Evolutionary conservation across 37 sponge, comb jelly and placozoan genomes (phyloP), one percentile per base, ranked within the genome.

Genomic region (Beroe ovata): DNA sequence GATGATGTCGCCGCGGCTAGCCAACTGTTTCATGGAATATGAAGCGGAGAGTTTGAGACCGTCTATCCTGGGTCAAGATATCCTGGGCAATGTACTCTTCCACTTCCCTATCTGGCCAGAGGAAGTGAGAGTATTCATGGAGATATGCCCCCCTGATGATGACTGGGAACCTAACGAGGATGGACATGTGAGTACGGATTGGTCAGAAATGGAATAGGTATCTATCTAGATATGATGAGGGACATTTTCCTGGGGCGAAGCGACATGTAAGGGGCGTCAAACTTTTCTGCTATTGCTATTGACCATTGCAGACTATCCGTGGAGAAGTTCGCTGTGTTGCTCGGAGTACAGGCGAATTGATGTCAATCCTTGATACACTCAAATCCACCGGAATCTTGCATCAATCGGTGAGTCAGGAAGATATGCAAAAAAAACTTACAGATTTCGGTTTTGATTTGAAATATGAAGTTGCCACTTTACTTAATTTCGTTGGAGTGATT

Each of bases 1-100:
- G 54, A 47, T 47, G 54, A 47, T 47, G 54, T 47, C 54, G 54
- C 33, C 69, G 4, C 16, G 33, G 30, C 30, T 66, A 66, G 32
- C 14, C 36, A 26, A 66, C 69, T 66, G 69, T 18, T 66, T 66
- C 69, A 25, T 30, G 4, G 69, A 66, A 30, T 66, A 66, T 37
- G 69, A 66, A 11, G 69, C 69, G 2, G 69, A 66, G 69, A 66
- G 69, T 30, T 66, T 66, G 69, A 2, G 69, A 26, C 69, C 69
- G 18, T 34, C 69, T 29, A 1, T 14, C 33, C 36, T 66, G 16
- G 69, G 69, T 18, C 69, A 32, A 37, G 69, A 66, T 18, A 37
- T 18, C 34, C 36, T 66, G 32, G 69, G 69, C 2, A 66, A 66
- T 30, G 2, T 26, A 1, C 30, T 29, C 69, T 66, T 66, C 16